phyloP scores from a whole-genome alignment of 1,140 invertebrate species.

The Conopomorpha cramerella region DNA sequence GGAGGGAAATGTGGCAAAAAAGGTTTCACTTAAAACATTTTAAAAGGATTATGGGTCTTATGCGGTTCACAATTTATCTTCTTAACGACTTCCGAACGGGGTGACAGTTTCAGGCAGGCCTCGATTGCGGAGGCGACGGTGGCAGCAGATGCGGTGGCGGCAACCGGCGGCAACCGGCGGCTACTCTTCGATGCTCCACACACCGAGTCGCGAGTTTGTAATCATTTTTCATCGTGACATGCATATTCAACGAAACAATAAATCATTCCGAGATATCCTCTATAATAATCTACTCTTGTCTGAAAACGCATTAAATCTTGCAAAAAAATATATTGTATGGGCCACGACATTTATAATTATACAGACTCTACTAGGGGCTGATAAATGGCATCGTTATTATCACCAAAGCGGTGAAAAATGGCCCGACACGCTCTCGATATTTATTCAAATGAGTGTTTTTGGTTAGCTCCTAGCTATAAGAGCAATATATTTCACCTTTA shows the following conservation, averaged over 20 bases:
- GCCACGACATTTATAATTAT: constrained; percentile 58
- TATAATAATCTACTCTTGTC: constrained; percentile 45
- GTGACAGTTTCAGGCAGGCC: constrained; percentile 20
- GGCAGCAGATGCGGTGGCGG: too few species aligned
- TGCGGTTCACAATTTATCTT: constrained; percentile 40
- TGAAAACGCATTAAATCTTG: constrained; percentile 43
- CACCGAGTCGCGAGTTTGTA: constrained; percentile 26
- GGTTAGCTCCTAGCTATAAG: too few species aligned
- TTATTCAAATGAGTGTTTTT: constrained; percentile 51
- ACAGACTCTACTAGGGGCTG: constrained; percentile 42
- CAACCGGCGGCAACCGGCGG: not conserved
- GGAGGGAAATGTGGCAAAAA: constrained; percentile 4
- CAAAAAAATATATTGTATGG: constrained; percentile 42
- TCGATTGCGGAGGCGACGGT: not conserved
- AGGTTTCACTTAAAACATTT: constrained; percentile 20
- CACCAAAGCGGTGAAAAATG: constrained; percentile 45
- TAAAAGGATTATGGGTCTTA: constrained; percentile 33
- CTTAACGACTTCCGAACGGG: constrained; percentile 41
- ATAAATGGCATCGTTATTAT: constrained; percentile 57
- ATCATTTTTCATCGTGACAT: constrained; percentile 58
- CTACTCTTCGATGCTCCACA: constrained; percentile 4
- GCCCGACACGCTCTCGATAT: constrained; percentile 33
- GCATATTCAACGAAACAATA: constrained; percentile 57
- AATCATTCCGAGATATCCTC: constrained; percentile 43
- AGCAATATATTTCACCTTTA: too few species aligned